A percentile compares a stretch with the other conserved stretches of the same genome.
Conservation (phyloP, 2,113 vertebrate species). For the Suricata suricatta region DNA sequence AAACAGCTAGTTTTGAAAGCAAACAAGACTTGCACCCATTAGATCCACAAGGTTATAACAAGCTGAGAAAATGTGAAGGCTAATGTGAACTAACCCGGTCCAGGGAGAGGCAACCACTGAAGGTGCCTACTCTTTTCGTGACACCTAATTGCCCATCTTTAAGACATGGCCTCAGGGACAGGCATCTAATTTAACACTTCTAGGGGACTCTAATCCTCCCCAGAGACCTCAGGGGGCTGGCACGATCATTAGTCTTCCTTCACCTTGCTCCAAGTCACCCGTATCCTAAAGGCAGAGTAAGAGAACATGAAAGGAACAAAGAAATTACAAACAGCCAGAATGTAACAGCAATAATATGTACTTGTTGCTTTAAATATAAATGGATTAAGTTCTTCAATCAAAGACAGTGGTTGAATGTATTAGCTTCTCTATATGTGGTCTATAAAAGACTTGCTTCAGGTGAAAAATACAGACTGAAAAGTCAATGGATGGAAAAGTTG, state of each 20-base stretch:
- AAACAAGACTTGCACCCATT: neutral
- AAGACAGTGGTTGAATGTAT: neutral
- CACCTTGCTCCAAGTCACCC: neutral
- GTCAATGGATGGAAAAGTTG: neutral
- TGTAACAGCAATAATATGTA: too few relatives aligned
- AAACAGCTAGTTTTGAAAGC: neutral
- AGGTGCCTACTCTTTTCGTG: neutral
- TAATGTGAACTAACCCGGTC: neutral
- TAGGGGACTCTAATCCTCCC: neutral
- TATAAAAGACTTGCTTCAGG: neutral
- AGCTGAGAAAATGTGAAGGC: neutral
- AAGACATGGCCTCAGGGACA: neutral
- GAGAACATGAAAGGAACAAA: neutral
- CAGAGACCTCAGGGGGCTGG: neutral
- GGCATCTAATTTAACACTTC: neutral
- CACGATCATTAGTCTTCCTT: neutral
- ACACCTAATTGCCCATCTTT: neutral
- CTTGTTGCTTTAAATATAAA: neutral
- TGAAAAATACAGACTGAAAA: neutral
- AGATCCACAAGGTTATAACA: neutral
- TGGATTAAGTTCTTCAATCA: neutral
- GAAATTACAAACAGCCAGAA: neutral
- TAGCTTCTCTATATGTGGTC: neutral
- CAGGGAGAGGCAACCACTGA: neutral
- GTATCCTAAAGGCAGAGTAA: neutral